These are phyloP conservation scores for Cliona cf. orientalis DNA, from an alignment of 37 sponge, comb jelly and placozoan genomes.

Conservation along the genomic window DNA sequence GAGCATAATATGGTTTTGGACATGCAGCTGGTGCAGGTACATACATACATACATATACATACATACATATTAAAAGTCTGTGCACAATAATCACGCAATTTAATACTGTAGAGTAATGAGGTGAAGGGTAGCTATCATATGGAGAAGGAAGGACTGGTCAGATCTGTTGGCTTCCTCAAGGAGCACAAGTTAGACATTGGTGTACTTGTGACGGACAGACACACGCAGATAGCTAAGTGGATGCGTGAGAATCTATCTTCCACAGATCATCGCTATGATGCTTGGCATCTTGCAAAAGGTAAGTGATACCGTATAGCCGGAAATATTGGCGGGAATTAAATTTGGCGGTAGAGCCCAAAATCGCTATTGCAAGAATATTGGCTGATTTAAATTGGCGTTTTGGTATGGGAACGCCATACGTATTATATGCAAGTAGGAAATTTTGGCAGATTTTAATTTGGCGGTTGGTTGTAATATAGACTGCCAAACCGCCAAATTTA, in stretches of 20 bases:
- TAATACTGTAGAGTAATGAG: constrained; percentile 29
- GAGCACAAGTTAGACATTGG: constrained; percentile 6
- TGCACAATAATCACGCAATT: not conserved
- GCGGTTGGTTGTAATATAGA: too few species aligned
- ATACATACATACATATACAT: not conserved
- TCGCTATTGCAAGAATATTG: too few species aligned
- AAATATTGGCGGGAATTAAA: too few species aligned
- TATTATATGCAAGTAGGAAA: too few species aligned
- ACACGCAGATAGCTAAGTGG: constrained; percentile 56
- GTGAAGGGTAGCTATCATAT: constrained; percentile 52
- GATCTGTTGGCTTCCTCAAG: constrained; percentile 12
- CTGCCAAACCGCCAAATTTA: too few species aligned
- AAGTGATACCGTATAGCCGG: too few species aligned
- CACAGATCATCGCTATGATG: constrained; percentile 37
- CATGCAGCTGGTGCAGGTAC: constrained; percentile 60
- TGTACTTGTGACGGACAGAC: constrained; percentile 52
- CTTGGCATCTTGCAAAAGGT: constrained; percentile 78
- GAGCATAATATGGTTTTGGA: constrained; percentile 34
- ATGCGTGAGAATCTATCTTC: constrained; percentile 27
- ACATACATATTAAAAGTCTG: not conserved
- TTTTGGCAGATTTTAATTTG: too few species aligned
- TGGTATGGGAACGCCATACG: too few species aligned
- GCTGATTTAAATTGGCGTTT: too few species aligned
- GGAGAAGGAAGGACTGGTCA: constrained; percentile 55
- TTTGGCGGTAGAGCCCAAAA: too few species aligned